Evolutionary conservation across 2,888 invertebrate genomes (phyloP), one percentile per base, ranked within the genome.

Genomic region (Smittia sp.): DNA sequence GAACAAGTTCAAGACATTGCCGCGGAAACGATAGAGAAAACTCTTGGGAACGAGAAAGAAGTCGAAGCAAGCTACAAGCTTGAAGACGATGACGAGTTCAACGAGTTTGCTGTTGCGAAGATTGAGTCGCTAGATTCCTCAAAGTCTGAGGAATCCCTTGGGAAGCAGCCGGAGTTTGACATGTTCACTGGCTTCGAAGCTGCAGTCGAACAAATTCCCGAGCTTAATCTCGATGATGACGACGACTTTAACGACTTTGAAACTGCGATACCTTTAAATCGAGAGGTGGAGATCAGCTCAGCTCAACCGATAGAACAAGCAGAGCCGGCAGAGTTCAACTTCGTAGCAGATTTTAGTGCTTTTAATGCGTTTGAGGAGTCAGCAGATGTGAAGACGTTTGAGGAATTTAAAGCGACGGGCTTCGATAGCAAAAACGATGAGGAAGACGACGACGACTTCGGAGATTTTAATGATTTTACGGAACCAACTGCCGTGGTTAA

Each of bases 391-490:
- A 11, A n/a, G 7, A 46, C 63, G 73, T 75, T 67, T 15, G 67
- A 39, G 1, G 67, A 67, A 15, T 32, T 67, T 39, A 38, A 67
- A 67, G 11, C 3, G 39, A 18, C n/a, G 15, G 15, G 24, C n/a
- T 62, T 22, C 6, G 25, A 3, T 6, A 24, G 66, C 32, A 32
- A 15, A 6, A 15, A 15, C 27, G 1, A n/a, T 13, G 38, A 62
- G 18, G 73, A 76, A 46, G 74, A 75, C 24, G 77, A 78, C 6
- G 78, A 78, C 41, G 80, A 80, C 72, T 79, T 80, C 70, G 80
- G 80, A 67, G 81, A 81, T 66, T 81, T 82, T 75, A 81, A 79
- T 20, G 81, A 81, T 75, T 81, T 82, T 75, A 78, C 79, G 41
- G 80, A 79, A 72, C 75, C 76, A 6, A 32, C 68, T 2, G 24